These are phyloP conservation scores for Bothrops alternatus DNA, from an alignment of 2,797 vertebrate genomes.

Conservation along the genomic window DNA sequence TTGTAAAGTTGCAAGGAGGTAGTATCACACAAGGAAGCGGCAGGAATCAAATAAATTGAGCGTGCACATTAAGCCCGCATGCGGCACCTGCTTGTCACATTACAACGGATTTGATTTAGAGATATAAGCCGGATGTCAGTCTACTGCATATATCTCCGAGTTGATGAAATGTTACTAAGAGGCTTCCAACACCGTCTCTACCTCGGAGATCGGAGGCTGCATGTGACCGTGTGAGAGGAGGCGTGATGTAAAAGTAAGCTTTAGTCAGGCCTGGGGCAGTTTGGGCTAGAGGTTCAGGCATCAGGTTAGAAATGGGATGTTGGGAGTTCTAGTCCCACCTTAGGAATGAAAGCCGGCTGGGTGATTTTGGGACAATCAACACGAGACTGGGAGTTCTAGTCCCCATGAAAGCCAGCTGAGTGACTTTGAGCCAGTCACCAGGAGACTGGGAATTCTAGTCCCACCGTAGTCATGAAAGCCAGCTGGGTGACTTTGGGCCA, in stretches of 20 bases:
- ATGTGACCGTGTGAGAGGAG: background rate
- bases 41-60: background rate
- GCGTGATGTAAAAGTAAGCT: background rate
- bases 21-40: background rate
- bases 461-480: no score
- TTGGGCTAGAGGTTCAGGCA: background rate
- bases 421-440: background rate
- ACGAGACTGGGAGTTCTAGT: background rate
- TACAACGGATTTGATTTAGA: background rate
- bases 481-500: no score
- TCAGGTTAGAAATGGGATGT: background rate
- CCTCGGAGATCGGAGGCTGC: background rate
- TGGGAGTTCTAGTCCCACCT: background rate
- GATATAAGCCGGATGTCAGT: background rate
- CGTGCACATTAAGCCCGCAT: background rate
- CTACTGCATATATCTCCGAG: background rate
- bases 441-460: no score
- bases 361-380: background rate
- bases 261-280: background rate
- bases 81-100: rapidly evolving
- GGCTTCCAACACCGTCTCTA: background rate
- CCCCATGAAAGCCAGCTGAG: no score
- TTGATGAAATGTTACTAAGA: background rate
- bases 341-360: no score
- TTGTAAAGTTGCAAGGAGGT: background rate